Evolutionary conservation across 2,888 invertebrate species (phyloP), one percentile per base, ranked within the genome.

Genomic region (Rhagonycha fulva): DNA sequence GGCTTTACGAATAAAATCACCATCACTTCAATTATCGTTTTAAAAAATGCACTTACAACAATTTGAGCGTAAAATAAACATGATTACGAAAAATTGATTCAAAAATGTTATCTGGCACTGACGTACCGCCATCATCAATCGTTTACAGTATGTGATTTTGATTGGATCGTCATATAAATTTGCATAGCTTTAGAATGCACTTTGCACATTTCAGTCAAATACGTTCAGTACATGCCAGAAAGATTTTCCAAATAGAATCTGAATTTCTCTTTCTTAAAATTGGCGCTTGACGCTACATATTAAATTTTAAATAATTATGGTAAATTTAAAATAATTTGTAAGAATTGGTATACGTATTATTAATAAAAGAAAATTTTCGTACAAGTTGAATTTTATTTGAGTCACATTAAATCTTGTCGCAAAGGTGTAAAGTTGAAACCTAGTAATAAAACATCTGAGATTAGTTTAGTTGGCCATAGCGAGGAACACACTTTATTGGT

Each of bases 391-490:
- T 69, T 67, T 75, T 75, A 75, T 75, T 77, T 75, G 62, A 61
- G 69, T 62, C 61, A 71, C 72, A 78, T 78, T 76, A 75, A 77
- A 75, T 76, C 76, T 72, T 75, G 76, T 76, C 72, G 72, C 66
- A 66, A 66, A 78, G 78, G 76, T 76, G 74, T 78, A 78, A 76
- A 78, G 78, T 78, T 78, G 75, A 75, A 75, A 78, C 75, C 70
- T 66, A 73, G 75, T 74, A 77, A 79, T 77, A 79, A 79, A 77
- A 79, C 77, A 77, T 75, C 73, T 71, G 77, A 79, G 79, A 79
- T 79, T 79, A 79, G 79, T 70, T 77, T 71, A 79, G 77, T 79
- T 79, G 76, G 79, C 77, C 77, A 77, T 71, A 69, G 72, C 75
- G 68, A 74, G 78, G 71, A 78, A 72, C 75, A 68, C 72, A 66